phyloP scores from a whole-genome alignment of 2,888 invertebrate species.

The Oscheius sp. region DNA sequence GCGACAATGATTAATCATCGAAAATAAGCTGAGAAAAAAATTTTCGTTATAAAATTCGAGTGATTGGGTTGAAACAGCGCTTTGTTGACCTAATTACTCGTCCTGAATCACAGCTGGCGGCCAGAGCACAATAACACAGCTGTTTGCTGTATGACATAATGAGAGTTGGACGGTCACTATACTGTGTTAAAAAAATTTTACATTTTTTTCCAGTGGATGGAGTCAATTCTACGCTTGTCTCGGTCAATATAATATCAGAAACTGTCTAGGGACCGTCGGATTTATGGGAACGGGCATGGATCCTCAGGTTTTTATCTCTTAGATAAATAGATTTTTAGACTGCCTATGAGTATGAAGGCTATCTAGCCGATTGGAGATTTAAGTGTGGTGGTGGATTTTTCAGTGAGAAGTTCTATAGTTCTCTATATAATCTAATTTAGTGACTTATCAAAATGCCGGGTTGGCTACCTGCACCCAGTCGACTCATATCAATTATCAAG shows the following conservation, averaged over 20 bases:
- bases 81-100: not conserved
- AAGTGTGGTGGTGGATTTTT: conserved; percentile 53
- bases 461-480: conserved; percentile 44
- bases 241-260: conserved; percentile 43
- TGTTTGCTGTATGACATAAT: no score
- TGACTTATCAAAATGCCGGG: conserved; percentile 40
- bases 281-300: conserved; percentile 38
- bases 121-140: no score
- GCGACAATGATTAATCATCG: no score
- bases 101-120: not conserved
- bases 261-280: conserved; percentile 49
- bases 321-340: not conserved
- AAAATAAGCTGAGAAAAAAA: no score
- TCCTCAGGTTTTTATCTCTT: conserved; percentile 9
- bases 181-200: no score
- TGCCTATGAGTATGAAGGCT: conserved; percentile 44
- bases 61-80: no score
- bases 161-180: no score
- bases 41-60: no score
- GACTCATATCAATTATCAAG: conserved; percentile 45
- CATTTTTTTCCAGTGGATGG: conserved; percentile 47
- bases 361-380: conserved; percentile 49
- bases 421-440: conserved; percentile 24
- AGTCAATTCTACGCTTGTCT: conserved; percentile 47
- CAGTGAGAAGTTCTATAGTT: conserved; percentile 29